phyloP scores from a whole-genome alignment of 2,888 invertebrate species.

The Lydus trimaculatus region DNA sequence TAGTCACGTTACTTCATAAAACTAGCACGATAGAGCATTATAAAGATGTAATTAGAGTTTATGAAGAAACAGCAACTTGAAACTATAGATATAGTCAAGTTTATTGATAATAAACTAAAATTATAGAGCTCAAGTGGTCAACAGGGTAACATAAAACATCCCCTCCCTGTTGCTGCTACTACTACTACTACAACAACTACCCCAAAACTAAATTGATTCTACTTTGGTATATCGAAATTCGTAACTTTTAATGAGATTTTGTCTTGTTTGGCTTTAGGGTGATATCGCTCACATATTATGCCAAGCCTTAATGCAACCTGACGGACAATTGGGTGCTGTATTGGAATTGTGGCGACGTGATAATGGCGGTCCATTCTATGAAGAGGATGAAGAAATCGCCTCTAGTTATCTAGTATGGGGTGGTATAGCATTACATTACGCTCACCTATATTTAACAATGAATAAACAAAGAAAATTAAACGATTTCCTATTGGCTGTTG shows the following conservation, averaged over 20 bases:
- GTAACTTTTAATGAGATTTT: background rate
- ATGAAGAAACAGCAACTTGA: background rate
- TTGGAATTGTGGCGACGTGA: constrained; percentile 72
- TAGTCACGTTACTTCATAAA: constrained; percentile 1
- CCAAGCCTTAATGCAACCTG: constrained; percentile 70
- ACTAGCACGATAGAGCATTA: background rate
- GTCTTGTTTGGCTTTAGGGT: constrained; percentile 34
- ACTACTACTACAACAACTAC: too few species aligned
- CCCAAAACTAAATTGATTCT: too few species aligned
- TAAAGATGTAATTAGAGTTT: background rate
- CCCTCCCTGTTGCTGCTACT: too few species aligned
- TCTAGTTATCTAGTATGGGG: constrained; percentile 74
- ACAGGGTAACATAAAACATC: background rate
- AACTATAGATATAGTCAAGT: background rate
- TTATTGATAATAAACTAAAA: background rate
- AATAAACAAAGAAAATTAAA: constrained; percentile 75
- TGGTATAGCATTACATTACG: constrained; percentile 73
- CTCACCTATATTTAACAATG: constrained; percentile 73
- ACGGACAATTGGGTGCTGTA: constrained; percentile 71
- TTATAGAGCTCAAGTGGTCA: background rate
- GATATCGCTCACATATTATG: constrained; percentile 63
- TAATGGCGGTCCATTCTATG: constrained; percentile 64
- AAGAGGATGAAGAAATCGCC: constrained; percentile 74
- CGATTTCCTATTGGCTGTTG: constrained; percentile 80
- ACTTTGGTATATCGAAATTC: background rate